Evolutionary conservation across 2,888 invertebrate genomes (phyloP), one percentile per base, ranked within the genome.

Genomic region (Tricholauxania praeusta): DNA sequence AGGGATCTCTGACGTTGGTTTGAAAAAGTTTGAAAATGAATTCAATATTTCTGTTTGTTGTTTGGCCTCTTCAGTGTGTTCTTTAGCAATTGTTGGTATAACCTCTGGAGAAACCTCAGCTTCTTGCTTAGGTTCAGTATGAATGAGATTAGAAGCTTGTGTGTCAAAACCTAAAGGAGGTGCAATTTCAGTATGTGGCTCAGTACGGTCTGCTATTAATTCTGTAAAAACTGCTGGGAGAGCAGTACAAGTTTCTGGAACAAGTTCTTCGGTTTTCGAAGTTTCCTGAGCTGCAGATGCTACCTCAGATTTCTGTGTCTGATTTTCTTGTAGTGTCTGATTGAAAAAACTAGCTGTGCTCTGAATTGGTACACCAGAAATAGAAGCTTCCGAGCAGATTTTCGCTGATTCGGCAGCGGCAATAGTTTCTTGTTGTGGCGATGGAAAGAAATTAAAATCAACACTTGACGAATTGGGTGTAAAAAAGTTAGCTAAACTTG

Each of bases 1-100:
- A 19, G 69, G 22, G 19, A 19, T 57, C 57, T 55, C 57, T 60
- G 75, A 53, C 32, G 77, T 67, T 77, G 78, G 77, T 71, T 77
- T 77, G 57, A 82, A 82, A 73, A 78, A 82, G 69, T 77, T 80
- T 67, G 80, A 77, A 76, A 82, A 77, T 59, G 78, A 78, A 77
- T 69, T 78, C 70, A 74, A 12, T 62, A 19, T 19, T 47, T 39
- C 6, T 12, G 63, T 47, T 63, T n/a, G 62, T 32, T 48, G 17
- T 70, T 51, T 55, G 8, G 28, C 39, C 39, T 39, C 10, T 14
- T 60, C 47, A 47, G 14, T 39, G 51, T 52, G 8, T 14, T 17
- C 65, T 52, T 49, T 62, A 15, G 10, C 39, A n/a, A 51, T 17
- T 17, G 71, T 47, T 55, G 62, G 8, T n/a, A 51, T 4, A 62